Percentiles rank a stretch among this genome's conserved stretches.
phyloP scores from a whole-genome alignment of 2,888 invertebrate species.

The Leucophenga maculata region DNA sequence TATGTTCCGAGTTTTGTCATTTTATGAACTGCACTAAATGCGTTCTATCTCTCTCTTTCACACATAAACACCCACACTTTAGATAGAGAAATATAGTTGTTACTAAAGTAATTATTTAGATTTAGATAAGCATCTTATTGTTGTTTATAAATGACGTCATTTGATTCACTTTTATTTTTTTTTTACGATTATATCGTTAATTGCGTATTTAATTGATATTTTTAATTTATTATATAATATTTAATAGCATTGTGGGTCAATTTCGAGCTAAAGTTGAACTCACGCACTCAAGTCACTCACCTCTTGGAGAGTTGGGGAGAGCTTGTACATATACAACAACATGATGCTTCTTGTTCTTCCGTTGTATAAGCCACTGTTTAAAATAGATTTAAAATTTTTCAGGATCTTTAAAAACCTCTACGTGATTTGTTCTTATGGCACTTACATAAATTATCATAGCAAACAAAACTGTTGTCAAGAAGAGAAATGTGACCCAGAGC shows the following conservation, averaged over 20 bases:
- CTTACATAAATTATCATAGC: background rate
- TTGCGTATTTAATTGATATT: background rate
- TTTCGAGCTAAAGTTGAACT: background rate
- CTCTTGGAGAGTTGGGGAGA: background rate
- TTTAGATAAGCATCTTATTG: slow-evolving; percentile 5
- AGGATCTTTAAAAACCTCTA: background rate
- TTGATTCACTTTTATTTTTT: background rate
- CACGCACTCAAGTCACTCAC: background rate
- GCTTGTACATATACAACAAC: background rate
- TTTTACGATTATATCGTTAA: too few species aligned
- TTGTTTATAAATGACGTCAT: background rate
- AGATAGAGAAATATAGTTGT: background rate
- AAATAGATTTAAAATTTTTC: background rate
- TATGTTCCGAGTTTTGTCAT: too few species aligned
- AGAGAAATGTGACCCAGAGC: background rate
- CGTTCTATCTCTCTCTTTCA: background rate
- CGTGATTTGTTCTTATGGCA: background rate
- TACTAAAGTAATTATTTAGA: background rate
- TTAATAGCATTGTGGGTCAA: background rate
- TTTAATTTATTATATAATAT: background rate
- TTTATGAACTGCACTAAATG: background rate
- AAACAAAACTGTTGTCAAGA: background rate
- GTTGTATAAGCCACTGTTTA: background rate
- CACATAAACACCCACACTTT: background rate
- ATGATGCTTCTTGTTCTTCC: background rate